These are phyloP conservation scores for Aphyosemion australe DNA, from an alignment of 2,113 vertebrate genomes.

Conservation along the genomic window DNA sequence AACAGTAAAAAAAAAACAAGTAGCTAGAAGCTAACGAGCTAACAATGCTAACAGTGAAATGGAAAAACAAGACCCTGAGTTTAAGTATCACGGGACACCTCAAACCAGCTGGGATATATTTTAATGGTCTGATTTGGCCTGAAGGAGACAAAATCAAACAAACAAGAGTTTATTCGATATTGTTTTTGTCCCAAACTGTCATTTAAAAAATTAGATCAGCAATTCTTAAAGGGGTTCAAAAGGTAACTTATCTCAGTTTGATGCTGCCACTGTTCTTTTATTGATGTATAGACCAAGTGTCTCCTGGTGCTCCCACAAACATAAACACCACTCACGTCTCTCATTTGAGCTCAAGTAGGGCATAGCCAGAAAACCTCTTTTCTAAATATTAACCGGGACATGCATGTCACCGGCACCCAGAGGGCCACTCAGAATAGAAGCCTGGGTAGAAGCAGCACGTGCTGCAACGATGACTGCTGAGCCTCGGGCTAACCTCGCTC, in stretches of 20 bases:
- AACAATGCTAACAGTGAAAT: too few relatives aligned
- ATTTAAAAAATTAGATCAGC: background rate
- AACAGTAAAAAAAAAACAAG: too few relatives aligned
- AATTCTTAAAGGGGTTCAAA: background rate
- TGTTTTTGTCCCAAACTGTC: background rate
- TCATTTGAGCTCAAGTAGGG: constrained; percentile 75
- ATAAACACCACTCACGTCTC: constrained; percentile 36
- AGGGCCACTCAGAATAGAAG: constrained; percentile 80
- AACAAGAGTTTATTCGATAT: background rate
- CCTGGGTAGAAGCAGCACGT: constrained; percentile 59
- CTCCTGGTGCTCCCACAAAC: constrained; percentile 17
- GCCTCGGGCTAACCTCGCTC: constrained; percentile 49
- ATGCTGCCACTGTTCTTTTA: constrained; percentile 7
- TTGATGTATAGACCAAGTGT: constrained; percentile 22
- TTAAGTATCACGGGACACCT: too few relatives aligned
- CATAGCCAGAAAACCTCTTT: constrained; percentile 78
- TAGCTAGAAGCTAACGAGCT: too few relatives aligned
- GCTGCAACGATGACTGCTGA: constrained; percentile 45
- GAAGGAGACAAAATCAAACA: too few relatives aligned
- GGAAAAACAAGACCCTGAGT: too few relatives aligned
- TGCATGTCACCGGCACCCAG: constrained; percentile 69
- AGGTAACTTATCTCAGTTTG: background rate
- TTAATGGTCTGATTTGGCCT: too few relatives aligned
- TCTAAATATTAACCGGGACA: constrained; percentile 77
- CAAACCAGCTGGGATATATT: too few relatives aligned